These are phyloP conservation scores for Bos taurus DNA, from an alignment of 2,113 vertebrate species.

Conservation along the genomic window ARS-UCD2.0 NC_037349.1:15361501-15362000, in stretches of 20 bases:
- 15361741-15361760: background rate
- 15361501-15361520: no score
- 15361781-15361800: background rate
- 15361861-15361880: background rate
- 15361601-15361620: background rate
- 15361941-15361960: background rate
- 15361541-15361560: background rate
- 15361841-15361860: background rate
- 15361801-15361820: background rate
- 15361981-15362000: background rate
- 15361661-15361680: background rate
- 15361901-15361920: background rate
- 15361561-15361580: background rate
- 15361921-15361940: background rate
- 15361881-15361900: background rate
- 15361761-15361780: background rate
- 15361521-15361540: background rate
- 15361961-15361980: background rate
- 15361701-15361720: background rate
- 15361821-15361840: background rate
- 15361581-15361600: background rate
- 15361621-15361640: background rate
- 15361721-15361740: background rate
- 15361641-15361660: background rate
- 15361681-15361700: no score